phyloP scores from a whole-genome alignment of 2,797 vertebrate genomes.

The Eutrigla gurnardus region DNA sequence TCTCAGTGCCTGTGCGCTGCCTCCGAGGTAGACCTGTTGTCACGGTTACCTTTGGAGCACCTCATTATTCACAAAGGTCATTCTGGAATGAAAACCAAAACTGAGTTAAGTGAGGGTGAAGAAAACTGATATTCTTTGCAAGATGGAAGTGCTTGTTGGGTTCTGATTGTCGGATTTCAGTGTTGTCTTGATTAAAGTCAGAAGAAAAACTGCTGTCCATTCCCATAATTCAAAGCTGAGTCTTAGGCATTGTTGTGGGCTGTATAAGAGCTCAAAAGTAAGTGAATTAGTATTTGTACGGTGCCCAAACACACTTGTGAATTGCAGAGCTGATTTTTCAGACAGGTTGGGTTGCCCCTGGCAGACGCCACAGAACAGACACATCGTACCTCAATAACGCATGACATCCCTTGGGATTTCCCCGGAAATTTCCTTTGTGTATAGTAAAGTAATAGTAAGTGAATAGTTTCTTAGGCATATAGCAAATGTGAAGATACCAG shows the following conservation, averaged over 20 bases:
- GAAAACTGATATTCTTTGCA: slow-evolving; percentile 36
- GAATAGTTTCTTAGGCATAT: no score
- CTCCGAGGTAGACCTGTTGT: slow-evolving; percentile 62
- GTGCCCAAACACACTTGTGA: not conserved
- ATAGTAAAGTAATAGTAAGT: no score
- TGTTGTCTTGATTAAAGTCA: slow-evolving; percentile 15
- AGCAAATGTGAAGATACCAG: no score
- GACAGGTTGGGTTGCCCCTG: no score
- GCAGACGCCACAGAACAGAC: no score
- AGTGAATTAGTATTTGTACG: not conserved
- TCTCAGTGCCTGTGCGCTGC: slow-evolving; percentile 54
- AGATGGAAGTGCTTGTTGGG: slow-evolving; percentile 42
- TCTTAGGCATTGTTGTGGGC: not conserved
- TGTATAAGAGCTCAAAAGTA: not conserved
- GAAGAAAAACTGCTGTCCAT: slow-evolving; percentile 13
- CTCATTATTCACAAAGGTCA: slow-evolving; percentile 82
- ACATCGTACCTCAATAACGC: no score
- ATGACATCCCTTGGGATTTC: no score
- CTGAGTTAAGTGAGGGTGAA: slow-evolving; percentile 46
- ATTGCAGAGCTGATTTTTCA: no score
- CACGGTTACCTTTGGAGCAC: slow-evolving; percentile 69
- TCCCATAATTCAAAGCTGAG: slow-evolving; percentile 13
- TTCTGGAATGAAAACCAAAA: slow-evolving; percentile 54
- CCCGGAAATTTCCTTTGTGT: no score
- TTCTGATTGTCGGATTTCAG: slow-evolving; percentile 21